Conservation (phyloP, 2,888 invertebrate species). For the Catocala sponsa region DNA sequence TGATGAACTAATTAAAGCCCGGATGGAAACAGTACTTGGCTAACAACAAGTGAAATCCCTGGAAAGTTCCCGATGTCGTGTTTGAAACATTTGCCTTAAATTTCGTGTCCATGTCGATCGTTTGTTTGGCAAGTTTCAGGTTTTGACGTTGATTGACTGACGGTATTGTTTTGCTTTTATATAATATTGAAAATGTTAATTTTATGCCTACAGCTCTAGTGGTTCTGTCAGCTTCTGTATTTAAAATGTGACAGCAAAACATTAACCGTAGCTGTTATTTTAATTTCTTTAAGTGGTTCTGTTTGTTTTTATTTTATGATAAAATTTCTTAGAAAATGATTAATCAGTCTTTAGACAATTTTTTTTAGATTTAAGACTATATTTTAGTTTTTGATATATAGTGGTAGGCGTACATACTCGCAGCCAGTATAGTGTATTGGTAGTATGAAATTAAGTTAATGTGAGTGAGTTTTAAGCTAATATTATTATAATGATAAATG, state of each 20-base stretch:
- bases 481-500: no score
- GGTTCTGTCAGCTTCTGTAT: neutral
- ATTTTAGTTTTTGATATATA: no score
- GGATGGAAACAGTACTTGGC: conserved; percentile 64
- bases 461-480: no score
- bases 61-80: conserved; percentile 32
- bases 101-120: conserved; percentile 7
- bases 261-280: neutral
- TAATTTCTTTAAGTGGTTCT: neutral
- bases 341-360: no score
- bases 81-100: conserved; percentile 29
- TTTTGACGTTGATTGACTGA: conserved; percentile 10
- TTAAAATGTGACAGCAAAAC: neutral
- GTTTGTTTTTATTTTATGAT: neutral
- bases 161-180: conserved; percentile 6
- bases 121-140: conserved; percentile 12
- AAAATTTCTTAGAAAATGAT: no score
- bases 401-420: no score
- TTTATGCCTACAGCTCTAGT: neutral
- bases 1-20: conserved; percentile 77
- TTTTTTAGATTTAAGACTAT: no score
- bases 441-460: no score
- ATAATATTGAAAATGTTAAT: conserved; percentile 1
- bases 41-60: conserved; percentile 64
- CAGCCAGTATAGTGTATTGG: no score